Evolutionary conservation across 2,113 vertebrate genomes (phyloP).

Genomic region (Ascaphus truei): DNA sequence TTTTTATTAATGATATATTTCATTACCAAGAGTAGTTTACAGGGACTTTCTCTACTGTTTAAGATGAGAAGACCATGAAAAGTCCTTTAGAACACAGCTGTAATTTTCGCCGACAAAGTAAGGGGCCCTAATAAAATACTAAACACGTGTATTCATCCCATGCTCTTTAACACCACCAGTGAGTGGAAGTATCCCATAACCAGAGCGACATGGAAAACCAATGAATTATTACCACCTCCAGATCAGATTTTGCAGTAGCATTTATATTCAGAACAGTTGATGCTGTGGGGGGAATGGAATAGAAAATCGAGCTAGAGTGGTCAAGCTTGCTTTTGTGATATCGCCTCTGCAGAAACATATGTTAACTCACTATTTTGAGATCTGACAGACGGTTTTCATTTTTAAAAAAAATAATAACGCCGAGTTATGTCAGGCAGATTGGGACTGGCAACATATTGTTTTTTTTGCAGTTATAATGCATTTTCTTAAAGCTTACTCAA

Average conservation of each 20-base stretch:
- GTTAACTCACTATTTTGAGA: not conserved
- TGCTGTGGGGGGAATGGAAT: not conserved
- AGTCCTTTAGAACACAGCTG: too few species aligned
- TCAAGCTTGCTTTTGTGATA: not conserved
- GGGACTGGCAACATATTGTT: too few species aligned
- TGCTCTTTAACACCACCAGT: not conserved
- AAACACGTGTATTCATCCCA: not conserved
- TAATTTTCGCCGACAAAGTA: not conserved
- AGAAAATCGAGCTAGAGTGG: not conserved
- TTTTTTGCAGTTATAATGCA: too few species aligned
- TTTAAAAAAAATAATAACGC: too few species aligned
- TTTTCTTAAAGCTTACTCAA: too few species aligned
- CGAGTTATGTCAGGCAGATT: too few species aligned
- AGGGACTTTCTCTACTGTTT: too few species aligned
- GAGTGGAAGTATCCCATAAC: not conserved
- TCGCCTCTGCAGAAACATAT: not conserved
- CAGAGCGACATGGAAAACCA: not conserved
- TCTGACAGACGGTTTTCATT: not conserved
- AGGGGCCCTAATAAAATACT: not conserved
- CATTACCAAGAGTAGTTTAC: too few species aligned
- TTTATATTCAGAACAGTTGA: not conserved
- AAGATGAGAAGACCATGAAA: too few species aligned
- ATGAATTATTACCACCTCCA: conserved; percentile 8
- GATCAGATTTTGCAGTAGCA: not conserved
- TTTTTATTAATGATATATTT: too few species aligned